phyloP scores from a whole-genome alignment of 2,113 vertebrate genomes.

The Delphinapterus leucas region DNA sequence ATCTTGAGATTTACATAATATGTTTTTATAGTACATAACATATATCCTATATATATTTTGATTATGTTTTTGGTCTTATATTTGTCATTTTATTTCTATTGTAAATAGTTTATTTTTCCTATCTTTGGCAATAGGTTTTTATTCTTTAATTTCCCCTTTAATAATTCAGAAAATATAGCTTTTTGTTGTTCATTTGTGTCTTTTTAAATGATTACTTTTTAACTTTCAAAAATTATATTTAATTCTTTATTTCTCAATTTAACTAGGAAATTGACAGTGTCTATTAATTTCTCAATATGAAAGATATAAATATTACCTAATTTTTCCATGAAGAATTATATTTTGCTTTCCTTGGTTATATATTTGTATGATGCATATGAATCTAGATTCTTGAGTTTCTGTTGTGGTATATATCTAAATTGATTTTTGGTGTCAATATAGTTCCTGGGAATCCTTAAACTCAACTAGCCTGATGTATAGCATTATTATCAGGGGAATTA shows the following conservation, averaged over 20 bases:
- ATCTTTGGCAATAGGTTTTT: not conserved
- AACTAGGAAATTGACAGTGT: not conserved
- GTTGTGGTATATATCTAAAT: not conserved
- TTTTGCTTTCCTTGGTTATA: not conserved
- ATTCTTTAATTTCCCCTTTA: not conserved
- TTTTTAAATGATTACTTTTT: not conserved
- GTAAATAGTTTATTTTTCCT: not conserved
- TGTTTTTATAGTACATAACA: not conserved
- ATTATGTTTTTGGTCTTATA: not conserved
- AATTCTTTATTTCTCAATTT: not conserved
- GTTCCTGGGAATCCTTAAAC: not conserved
- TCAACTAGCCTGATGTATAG: not conserved
- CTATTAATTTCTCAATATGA: not conserved
- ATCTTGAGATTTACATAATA: not conserved
- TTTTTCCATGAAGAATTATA: not conserved
- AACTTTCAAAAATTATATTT: not conserved
- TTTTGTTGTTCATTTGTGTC: not conserved
- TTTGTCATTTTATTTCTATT: conserved; percentile 7
- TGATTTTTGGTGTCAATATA: not conserved
- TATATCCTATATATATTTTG: not conserved
- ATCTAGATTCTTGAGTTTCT: not conserved
- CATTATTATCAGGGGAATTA: not conserved
- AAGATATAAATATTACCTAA: not conserved
- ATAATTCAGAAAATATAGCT: not conserved
- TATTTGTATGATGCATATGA: not conserved